Conservation (phyloP, 2,113 vertebrate species). For the Labrus mixtus region DNA sequence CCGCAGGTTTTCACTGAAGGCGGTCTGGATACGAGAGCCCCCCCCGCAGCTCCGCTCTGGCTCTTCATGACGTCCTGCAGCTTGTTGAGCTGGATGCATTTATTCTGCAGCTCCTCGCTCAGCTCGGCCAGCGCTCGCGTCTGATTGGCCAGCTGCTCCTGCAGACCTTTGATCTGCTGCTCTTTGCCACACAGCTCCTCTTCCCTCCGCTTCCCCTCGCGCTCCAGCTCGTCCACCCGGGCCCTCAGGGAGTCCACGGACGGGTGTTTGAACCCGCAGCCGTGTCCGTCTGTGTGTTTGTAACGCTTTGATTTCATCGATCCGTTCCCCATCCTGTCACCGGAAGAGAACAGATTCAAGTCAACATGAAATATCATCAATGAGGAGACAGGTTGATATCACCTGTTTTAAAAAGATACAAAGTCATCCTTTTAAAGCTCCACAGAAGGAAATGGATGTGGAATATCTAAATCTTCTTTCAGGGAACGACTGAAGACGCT, state of each 20-base stretch:
- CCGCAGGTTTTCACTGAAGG: constrained; percentile 71
- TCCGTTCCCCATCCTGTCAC: constrained; percentile 89
- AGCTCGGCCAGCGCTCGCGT: constrained; percentile 85
- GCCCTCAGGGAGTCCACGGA: constrained; percentile 78
- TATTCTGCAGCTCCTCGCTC: constrained; percentile 89
- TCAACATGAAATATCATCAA: not conserved
- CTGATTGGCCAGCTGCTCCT: constrained; percentile 87
- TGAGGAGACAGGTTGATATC: not conserved
- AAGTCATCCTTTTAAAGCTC: too few species aligned
- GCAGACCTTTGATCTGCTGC: constrained; percentile 83
- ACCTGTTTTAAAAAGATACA: too few species aligned
- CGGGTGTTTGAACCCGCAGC: constrained; percentile 43
- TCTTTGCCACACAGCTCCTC: constrained; percentile 85
- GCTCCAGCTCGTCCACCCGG: constrained; percentile 88
- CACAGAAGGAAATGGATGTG: too few species aligned
- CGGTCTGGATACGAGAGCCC: constrained; percentile 1
- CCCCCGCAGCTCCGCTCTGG: constrained; percentile 51
- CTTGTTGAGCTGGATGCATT: constrained; percentile 88
- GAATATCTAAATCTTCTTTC: too few species aligned
- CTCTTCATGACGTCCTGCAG: constrained; percentile 87
- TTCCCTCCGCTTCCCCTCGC: constrained; percentile 86
- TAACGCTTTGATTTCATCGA: constrained; percentile 90
- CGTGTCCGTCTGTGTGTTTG: constrained; percentile 72
- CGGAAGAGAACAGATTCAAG: constrained; percentile 8
- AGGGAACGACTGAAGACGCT: too few species aligned